A percentile compares a stretch with the other conserved stretches of the same genome.
Evolutionary conservation across 2,113 vertebrate genomes (phyloP).

Genomic region (Calonectris borealis): DNA sequence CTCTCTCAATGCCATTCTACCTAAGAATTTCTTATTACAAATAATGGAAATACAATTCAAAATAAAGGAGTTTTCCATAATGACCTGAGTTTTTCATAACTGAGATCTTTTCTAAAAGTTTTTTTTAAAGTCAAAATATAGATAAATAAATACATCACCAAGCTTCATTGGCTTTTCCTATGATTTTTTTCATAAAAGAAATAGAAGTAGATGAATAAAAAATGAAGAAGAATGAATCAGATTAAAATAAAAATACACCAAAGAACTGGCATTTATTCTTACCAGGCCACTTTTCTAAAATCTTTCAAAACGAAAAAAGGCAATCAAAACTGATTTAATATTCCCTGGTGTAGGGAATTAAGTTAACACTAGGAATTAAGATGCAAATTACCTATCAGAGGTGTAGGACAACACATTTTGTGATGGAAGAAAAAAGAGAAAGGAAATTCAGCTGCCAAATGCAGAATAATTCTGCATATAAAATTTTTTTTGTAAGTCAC

Average conservation of each 20-base stretch:
- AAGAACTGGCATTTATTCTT: background rate
- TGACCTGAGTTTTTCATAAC: background rate
- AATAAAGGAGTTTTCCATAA: background rate
- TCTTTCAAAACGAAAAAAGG: background rate
- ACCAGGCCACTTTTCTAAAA: background rate
- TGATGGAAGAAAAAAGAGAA: background rate
- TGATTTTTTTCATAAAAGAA: background rate
- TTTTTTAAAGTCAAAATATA: background rate
- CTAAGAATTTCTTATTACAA: background rate
- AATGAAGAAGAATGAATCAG: background rate
- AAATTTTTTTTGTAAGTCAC: background rate
- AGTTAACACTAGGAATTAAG: background rate
- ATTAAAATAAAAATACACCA: background rate
- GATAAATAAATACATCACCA: background rate
- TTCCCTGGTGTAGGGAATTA: background rate
- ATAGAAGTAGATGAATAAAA: background rate
- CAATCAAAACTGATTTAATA: background rate
- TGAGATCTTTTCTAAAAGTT: background rate
- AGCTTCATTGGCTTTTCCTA: background rate
- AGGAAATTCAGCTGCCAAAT: background rate
- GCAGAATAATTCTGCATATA: background rate
- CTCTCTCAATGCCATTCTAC: background rate
- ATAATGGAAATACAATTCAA: background rate
- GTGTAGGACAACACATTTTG: background rate
- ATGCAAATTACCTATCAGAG: background rate